Evolutionary conservation across 2,888 invertebrate genomes (phyloP).

Genomic region (Aromia moschata): DNA sequence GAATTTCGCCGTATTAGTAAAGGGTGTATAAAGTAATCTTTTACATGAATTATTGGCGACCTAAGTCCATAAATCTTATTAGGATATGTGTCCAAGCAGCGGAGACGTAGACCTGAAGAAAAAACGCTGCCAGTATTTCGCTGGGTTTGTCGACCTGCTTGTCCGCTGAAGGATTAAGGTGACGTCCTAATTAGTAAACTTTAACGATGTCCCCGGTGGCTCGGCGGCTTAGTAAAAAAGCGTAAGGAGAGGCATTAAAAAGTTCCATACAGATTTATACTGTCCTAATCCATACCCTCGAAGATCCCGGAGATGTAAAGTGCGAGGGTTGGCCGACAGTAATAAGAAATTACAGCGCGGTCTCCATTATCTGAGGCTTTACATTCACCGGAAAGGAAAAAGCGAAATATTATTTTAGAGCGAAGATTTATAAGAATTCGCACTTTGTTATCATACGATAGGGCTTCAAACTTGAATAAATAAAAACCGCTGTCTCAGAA

Average conservation of each 20-base stretch:
- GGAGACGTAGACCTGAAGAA: too few species aligned
- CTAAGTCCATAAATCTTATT: too few species aligned
- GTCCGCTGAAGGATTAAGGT: conserved; percentile 46
- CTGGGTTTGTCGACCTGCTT: conserved; percentile 34
- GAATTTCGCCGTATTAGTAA: too few species aligned
- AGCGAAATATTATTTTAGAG: too few species aligned
- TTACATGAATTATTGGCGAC: too few species aligned
- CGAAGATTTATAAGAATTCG: too few species aligned
- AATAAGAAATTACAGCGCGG: conserved; percentile 1
- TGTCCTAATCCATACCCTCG: conserved; percentile 25
- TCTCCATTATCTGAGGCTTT: background rate
- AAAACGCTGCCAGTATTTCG: conserved; percentile 33
- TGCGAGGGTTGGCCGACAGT: background rate
- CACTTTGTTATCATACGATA: too few species aligned
- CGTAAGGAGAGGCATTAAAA: conserved; percentile 36
- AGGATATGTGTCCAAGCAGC: too few species aligned
- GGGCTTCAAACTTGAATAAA: too few species aligned
- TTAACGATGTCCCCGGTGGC: conserved; percentile 51
- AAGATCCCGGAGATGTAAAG: conserved; percentile 1
- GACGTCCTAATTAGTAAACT: conserved; percentile 53
- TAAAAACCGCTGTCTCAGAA: too few species aligned
- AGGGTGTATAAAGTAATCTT: too few species aligned
- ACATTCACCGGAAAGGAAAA: too few species aligned
- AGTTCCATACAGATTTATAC: conserved; percentile 34
- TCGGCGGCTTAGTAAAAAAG: conserved; percentile 32